A percentile compares a stretch with the other conserved stretches of the same genome.
phyloP scores from a whole-genome alignment of 2,113 vertebrate species.

The Microtus ochrogaster region DNA sequence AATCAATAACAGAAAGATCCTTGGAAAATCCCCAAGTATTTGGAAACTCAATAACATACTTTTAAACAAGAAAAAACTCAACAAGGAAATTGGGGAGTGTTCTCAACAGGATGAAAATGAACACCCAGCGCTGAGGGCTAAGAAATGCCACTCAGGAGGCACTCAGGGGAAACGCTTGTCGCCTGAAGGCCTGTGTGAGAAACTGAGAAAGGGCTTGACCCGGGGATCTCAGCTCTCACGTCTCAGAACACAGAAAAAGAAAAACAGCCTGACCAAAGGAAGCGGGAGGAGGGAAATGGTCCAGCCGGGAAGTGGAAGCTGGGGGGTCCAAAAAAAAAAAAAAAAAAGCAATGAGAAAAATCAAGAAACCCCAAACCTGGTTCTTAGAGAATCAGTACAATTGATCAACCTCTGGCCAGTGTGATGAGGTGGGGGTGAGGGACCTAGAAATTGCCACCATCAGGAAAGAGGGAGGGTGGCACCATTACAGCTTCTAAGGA shows the following conservation, averaged over 20 bases:
- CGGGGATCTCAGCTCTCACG: neutral
- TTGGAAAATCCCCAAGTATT: constrained; percentile 64
- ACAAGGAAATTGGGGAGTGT: neutral
- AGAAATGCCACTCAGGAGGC: neutral
- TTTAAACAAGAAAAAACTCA: constrained; percentile 59
- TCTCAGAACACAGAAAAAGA: neutral
- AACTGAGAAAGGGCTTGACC: neutral
- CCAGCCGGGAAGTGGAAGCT: neutral
- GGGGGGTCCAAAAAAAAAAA: neutral
- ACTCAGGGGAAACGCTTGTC: neutral
- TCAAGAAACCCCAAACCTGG: neutral
- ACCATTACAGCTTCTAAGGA: neutral
- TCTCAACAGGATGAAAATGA: constrained; percentile 7
- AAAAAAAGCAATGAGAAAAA: neutral
- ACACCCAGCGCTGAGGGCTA: neutral
- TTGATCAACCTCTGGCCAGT: neutral
- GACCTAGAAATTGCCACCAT: neutral
- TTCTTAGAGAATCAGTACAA: neutral
- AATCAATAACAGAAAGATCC: constrained; percentile 72
- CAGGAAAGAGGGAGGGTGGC: neutral
- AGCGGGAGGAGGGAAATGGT: neutral
- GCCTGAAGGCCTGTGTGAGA: neutral
- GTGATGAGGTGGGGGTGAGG: too few species aligned
- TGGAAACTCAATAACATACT: constrained; percentile 60
- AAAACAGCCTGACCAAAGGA: neutral